phyloP scores from a whole-genome alignment of 2,113 vertebrate species.

The Ornithorhynchus anatinus region DNA sequence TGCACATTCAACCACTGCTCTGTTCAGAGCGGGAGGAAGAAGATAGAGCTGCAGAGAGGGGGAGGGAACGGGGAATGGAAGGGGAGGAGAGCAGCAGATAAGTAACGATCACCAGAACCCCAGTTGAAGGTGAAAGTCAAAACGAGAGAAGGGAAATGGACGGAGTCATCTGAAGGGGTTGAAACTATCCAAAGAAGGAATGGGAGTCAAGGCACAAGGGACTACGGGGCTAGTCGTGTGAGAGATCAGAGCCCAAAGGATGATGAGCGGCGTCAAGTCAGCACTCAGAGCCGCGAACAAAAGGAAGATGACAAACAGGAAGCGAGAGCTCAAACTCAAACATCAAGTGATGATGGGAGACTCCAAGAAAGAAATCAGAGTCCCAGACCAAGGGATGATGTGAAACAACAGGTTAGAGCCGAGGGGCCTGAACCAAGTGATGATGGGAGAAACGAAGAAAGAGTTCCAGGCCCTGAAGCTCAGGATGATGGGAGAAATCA shows the following conservation, averaged over 20 bases:
- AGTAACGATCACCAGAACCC: fast-evolving
- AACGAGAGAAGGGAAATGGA: background rate
- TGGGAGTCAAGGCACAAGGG: background rate
- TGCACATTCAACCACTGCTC: background rate
- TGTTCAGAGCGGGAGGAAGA: conserved; percentile 15
- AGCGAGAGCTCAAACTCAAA: background rate
- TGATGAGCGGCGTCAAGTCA: background rate
- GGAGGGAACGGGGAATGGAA: background rate
- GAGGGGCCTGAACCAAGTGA: background rate
- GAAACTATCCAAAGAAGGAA: background rate
- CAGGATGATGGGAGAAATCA: background rate
- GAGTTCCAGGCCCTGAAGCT: background rate
- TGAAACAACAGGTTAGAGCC: background rate
- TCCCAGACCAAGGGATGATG: background rate
- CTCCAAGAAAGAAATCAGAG: background rate
- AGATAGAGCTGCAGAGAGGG: background rate
- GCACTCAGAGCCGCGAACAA: background rate
- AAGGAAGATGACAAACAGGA: background rate
- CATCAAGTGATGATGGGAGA: background rate
- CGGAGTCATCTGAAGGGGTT: background rate
- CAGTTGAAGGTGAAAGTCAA: background rate
- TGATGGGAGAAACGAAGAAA: background rate
- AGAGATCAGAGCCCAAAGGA: background rate
- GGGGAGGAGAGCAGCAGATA: background rate
- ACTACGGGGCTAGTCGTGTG: background rate